A percentile compares a stretch with the other conserved stretches of the same genome.
Conservation (phyloP, 2,888 invertebrate species). For the Troglohyphantes excavatus region DNA sequence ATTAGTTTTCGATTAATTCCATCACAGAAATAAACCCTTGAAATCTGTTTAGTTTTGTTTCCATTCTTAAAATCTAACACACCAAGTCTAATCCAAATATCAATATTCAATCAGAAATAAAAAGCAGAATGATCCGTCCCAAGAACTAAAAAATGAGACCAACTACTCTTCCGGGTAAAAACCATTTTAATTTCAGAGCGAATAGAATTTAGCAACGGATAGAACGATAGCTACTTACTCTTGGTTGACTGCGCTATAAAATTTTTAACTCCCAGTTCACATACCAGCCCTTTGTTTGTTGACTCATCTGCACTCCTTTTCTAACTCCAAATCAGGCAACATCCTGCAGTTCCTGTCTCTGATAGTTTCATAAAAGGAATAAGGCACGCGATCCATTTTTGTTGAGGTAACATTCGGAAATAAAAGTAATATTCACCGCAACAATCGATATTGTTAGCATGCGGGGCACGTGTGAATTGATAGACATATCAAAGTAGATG, state of each 20-base stretch:
- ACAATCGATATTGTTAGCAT: conserved; percentile 18
- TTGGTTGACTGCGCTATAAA: conserved; percentile 21
- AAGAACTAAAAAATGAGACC: too few species aligned
- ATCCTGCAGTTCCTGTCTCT: conserved; percentile 23
- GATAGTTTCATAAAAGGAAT: conserved; percentile 5
- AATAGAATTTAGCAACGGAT: conserved; percentile 4
- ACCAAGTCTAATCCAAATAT: too few species aligned
- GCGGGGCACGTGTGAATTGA: not conserved
- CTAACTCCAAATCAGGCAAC: conserved; percentile 37
- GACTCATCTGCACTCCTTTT: conserved; percentile 12
- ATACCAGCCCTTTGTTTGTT: conserved; percentile 9
- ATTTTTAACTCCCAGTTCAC: conserved; percentile 18
- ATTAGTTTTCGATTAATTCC: too few species aligned
- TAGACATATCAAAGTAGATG: not conserved
- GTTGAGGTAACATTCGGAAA: conserved; percentile 1
- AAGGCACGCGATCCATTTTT: not conserved
- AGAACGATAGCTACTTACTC: not conserved
- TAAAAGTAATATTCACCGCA: not conserved
- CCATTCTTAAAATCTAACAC: too few species aligned
- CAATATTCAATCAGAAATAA: too few species aligned
- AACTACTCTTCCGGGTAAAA: conserved; percentile 3
- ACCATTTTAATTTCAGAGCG: conserved; percentile 1
- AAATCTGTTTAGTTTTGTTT: too few species aligned
- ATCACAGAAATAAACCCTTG: too few species aligned
- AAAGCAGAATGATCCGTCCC: too few species aligned